Evolutionary conservation across 2,113 vertebrate genomes (phyloP).

Genomic region (Thalassarche chlororhynchos): DNA sequence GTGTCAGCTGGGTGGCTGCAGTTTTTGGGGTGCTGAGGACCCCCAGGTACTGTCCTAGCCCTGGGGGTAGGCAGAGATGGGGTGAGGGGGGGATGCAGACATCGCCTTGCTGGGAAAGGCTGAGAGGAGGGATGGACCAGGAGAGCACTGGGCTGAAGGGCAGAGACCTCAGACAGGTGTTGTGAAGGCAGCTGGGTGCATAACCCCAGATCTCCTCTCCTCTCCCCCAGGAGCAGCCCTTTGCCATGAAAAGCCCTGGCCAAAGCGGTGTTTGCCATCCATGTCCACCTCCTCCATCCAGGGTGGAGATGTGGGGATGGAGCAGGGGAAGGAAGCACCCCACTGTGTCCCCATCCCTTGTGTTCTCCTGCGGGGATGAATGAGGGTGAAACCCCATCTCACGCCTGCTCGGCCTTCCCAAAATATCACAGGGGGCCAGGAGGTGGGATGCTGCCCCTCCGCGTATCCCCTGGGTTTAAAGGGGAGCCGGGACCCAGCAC

Average conservation of each 20-base stretch:
- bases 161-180: not conserved
- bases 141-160: not conserved
- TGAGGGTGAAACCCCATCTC: not conserved
- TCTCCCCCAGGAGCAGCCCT: not conserved
- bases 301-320: not conserved
- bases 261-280: fast-evolving
- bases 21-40: not conserved
- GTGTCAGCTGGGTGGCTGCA: not conserved
- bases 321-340: not conserved
- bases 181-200: not conserved
- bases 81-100: fast-evolving
- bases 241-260: not conserved
- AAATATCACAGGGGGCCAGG: not conserved
- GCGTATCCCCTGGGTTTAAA: not conserved
- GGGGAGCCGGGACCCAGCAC: not conserved
- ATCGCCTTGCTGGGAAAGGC: not conserved
- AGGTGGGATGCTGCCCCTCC: not conserved
- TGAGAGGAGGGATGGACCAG: not conserved
- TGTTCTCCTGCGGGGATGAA: not conserved
- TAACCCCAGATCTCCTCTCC: not conserved
- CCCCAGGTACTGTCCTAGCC: not conserved
- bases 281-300: fast-evolving
- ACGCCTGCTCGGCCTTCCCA: not conserved
- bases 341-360: fast-evolving
- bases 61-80: not conserved